A percentile compares a stretch with the other conserved stretches of the same genome.
phyloP scores from a whole-genome alignment of 2,797 vertebrate genomes.

The Bovichtus variegatus region DNA sequence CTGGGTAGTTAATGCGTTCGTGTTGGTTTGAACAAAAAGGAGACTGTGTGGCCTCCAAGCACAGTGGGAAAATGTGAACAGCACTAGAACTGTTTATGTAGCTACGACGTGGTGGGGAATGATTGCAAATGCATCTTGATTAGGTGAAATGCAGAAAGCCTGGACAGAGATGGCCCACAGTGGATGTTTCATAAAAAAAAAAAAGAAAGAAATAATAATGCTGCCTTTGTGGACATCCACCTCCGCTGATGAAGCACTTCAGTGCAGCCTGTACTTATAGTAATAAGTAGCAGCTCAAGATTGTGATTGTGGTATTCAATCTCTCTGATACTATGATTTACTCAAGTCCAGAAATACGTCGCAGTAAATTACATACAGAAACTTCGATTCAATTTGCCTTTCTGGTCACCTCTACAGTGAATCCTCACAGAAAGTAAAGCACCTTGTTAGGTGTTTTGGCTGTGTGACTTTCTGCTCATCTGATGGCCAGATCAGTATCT shows the following conservation, averaged over 20 bases:
- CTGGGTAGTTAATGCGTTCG: constrained; percentile 14
- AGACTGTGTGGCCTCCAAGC: constrained; percentile 56
- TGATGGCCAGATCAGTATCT: background rate
- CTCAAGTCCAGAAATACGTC: constrained; percentile 24
- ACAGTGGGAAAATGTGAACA: constrained; percentile 38
- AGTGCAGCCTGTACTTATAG: constrained; percentile 27
- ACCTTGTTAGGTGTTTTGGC: constrained; percentile 1
- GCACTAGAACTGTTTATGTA: constrained; percentile 48
- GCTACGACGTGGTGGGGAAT: constrained; percentile 30
- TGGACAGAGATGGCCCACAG: constrained; percentile 22
- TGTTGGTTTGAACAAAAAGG: constrained; percentile 27
- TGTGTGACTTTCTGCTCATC: constrained; percentile 13
- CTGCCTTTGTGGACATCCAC: constrained; percentile 30
- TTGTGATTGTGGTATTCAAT: constrained; percentile 28
- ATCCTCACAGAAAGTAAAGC: background rate
- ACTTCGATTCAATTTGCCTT: constrained; percentile 1
- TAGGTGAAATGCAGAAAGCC: constrained; percentile 15
- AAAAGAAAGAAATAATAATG: constrained; percentile 14
- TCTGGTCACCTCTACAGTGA: constrained; percentile 16
- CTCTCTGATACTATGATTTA: constrained; percentile 13
- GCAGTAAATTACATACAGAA: background rate
- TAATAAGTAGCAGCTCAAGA: constrained; percentile 36
- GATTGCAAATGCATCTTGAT: constrained; percentile 38
- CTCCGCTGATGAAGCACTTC: constrained; percentile 28
- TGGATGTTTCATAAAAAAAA: constrained; percentile 23